Conservation (phyloP, 2,888 invertebrate genomes). For the Lycophotia porphyrea region DNA sequence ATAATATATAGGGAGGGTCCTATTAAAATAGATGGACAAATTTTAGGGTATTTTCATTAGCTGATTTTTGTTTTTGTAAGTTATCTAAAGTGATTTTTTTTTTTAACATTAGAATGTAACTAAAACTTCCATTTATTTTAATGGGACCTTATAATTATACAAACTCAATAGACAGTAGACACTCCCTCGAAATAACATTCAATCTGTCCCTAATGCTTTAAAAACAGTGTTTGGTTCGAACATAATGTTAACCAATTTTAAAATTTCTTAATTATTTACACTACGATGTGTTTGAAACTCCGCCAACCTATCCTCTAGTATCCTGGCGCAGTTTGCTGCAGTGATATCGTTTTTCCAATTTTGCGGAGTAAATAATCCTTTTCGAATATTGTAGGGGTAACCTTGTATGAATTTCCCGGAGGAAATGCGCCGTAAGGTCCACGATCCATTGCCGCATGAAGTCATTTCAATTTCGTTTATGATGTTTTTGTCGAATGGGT, state of each 20-base stretch:
- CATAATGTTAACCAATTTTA: background rate
- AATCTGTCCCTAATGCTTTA: background rate
- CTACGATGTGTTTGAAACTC: slow-evolving; percentile 12
- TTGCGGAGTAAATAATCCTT: slow-evolving; percentile 37
- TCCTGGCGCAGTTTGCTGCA: slow-evolving; percentile 40
- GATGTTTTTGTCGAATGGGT: slow-evolving; percentile 26
- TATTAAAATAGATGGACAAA: too few relatives aligned
- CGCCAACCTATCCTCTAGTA: slow-evolving; percentile 9
- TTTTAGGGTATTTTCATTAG: too few relatives aligned
- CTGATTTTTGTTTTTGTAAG: too few relatives aligned
- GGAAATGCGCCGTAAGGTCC: slow-evolving; percentile 31
- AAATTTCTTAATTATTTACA: slow-evolving; percentile 4
- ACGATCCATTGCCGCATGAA: slow-evolving; percentile 36
- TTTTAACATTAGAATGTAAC: too few relatives aligned
- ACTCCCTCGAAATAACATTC: background rate
- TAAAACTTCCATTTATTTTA: too few relatives aligned
- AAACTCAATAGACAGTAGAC: background rate
- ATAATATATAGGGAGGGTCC: background rate
- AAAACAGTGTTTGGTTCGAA: background rate
- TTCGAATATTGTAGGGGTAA: slow-evolving; percentile 16
- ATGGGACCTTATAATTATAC: too few relatives aligned
- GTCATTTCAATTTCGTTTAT: slow-evolving; percentile 42
- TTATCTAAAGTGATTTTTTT: too few relatives aligned
- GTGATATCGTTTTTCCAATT: slow-evolving; percentile 24
- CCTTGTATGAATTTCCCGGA: slow-evolving; percentile 35